Conservation (phyloP, 2,797 vertebrate genomes). For the Rousettus madagascariensis region DNA sequence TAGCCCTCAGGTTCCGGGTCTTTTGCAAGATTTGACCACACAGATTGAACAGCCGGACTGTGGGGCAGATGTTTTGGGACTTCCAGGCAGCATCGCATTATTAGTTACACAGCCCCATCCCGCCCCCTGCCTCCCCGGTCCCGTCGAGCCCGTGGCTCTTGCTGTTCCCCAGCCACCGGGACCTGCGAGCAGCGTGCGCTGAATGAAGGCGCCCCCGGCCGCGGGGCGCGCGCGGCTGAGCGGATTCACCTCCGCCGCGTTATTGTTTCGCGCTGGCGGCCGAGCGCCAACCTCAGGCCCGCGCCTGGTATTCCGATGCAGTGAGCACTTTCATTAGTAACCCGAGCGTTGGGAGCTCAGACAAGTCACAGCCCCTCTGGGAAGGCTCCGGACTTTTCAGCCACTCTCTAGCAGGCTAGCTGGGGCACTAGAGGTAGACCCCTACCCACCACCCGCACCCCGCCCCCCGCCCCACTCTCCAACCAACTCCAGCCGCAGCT, state of each 20-base stretch:
- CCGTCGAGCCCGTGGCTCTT: not conserved
- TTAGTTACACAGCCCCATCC: not conserved
- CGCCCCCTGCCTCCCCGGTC: not conserved
- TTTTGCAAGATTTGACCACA: not conserved
- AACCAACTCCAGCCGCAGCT: not conserved
- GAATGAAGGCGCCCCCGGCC: not conserved
- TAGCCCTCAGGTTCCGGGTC: conserved; percentile 54
- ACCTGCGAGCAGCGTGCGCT: not conserved
- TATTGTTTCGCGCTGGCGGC: conserved; percentile 71
- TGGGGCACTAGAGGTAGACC: not conserved
- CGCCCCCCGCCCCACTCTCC: not conserved
- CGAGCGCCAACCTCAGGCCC: conserved; percentile 58
- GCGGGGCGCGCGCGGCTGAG: not conserved
- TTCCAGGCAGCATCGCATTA: not conserved
- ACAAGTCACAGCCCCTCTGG: not conserved
- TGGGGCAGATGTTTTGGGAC: not conserved
- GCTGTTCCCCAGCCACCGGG: not conserved
- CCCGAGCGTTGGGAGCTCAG: not conserved
- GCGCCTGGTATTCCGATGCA: not conserved
- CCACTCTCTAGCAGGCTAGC: not conserved
- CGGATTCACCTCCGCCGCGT: conserved; percentile 38
- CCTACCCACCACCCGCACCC: too few relatives aligned
- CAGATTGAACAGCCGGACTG: not conserved
- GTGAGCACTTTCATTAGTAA: conserved; percentile 63
- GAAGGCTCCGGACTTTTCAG: not conserved